Evolutionary conservation across 2,113 vertebrate genomes (phyloP).

Genomic region (Archocentrus centrarchus): DNA sequence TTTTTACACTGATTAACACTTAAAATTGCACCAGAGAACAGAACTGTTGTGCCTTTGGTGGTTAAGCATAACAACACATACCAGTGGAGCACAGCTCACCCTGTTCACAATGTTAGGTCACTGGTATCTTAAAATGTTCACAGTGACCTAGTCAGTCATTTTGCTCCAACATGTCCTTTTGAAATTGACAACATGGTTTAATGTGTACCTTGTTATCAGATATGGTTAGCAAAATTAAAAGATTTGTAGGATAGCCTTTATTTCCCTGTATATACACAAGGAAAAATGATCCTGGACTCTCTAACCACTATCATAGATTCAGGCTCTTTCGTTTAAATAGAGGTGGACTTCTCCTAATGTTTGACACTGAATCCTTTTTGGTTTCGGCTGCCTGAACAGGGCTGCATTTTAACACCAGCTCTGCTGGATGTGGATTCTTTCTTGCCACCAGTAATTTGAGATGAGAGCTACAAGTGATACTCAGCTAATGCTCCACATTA

Average conservation of each 20-base stretch:
- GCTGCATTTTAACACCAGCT: background rate
- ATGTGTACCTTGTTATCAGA: background rate
- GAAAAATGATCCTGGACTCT: background rate
- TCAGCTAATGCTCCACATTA: background rate
- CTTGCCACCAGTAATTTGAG: conserved; percentile 29
- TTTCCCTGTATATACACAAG: background rate
- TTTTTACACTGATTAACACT: background rate
- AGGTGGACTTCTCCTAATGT: background rate
- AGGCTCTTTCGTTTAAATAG: background rate
- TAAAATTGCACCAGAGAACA: background rate
- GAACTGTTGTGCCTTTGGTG: background rate
- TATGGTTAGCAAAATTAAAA: background rate
- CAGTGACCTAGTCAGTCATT: background rate
- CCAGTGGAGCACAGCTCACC: background rate
- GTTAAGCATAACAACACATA: background rate
- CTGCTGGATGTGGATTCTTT: background rate
- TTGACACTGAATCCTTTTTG: background rate
- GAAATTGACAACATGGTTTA: background rate
- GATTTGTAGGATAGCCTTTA: background rate
- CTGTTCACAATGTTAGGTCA: background rate
- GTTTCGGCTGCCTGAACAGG: background rate
- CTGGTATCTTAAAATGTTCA: background rate
- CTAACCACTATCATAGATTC: background rate
- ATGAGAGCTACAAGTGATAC: conserved; percentile 35
- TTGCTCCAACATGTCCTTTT: background rate